These are phyloP conservation scores for Enteromius argenteus DNA, from an alignment of 2,797 vertebrate genomes.

Conservation along the genomic window DNA sequence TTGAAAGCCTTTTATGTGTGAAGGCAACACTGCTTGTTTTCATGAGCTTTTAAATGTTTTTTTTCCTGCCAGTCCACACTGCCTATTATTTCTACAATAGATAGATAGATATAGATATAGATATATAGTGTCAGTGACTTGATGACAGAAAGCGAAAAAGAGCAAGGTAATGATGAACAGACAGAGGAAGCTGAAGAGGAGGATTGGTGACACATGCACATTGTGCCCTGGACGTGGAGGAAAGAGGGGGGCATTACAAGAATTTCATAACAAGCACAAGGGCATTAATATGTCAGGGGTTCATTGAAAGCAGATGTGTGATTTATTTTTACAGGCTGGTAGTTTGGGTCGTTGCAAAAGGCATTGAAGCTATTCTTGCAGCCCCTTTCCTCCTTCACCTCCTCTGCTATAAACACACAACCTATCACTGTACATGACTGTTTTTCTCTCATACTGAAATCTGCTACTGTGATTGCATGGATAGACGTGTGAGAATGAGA, in stretches of 20 bases:
- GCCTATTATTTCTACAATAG: background rate
- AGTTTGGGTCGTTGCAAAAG: conserved; percentile 55
- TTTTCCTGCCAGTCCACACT: background rate
- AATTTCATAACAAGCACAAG: conserved; percentile 67
- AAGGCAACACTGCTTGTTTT: background rate
- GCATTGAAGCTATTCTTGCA: conserved; percentile 32
- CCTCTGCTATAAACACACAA: too few species aligned
- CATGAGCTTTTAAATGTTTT: background rate
- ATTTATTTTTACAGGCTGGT: conserved; percentile 67
- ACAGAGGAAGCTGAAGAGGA: conserved; percentile 39
- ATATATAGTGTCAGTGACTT: background rate
- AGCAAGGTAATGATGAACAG: conserved; percentile 54
- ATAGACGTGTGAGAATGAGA: background rate
- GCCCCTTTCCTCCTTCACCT: background rate
- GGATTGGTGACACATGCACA: conserved; percentile 48
- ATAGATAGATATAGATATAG: background rate
- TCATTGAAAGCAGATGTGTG: conserved; percentile 68
- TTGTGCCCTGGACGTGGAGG: conserved; percentile 15
- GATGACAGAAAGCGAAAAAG: background rate
- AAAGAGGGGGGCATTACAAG: conserved; percentile 52
- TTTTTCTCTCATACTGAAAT: background rate
- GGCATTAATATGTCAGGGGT: conserved; percentile 65
- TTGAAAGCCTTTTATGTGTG: background rate
- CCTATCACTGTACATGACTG: too few species aligned
- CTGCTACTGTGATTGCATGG: background rate